These are phyloP conservation scores for Xanthia icteritia DNA, from an alignment of 2,888 invertebrate species.

Conservation along the genomic window DNA sequence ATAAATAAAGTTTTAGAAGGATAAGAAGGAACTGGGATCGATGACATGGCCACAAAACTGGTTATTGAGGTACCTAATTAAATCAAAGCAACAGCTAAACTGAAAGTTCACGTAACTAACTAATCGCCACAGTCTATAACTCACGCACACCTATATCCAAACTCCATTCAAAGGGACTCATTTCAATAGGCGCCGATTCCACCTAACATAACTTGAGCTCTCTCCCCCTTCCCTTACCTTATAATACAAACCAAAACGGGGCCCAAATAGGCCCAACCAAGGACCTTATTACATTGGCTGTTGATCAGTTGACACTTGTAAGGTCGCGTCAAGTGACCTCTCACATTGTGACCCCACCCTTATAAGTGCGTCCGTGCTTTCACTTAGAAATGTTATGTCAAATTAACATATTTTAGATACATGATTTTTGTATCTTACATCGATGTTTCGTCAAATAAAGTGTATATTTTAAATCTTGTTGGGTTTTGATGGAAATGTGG, in stretches of 20 bases:
- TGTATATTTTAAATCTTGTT: constrained; percentile 32
- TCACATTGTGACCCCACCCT: constrained; percentile 63
- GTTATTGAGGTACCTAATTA: background rate
- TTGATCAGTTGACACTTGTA: constrained; percentile 65
- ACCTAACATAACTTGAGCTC: constrained; percentile 45
- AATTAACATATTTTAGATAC: constrained; percentile 63
- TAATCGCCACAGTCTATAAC: constrained; percentile 35
- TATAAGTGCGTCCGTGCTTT: constrained; percentile 67
- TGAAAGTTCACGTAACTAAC: constrained; percentile 1
- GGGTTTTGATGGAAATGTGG: constrained; percentile 22
- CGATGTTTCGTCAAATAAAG: constrained; percentile 50
- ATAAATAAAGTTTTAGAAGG: background rate
- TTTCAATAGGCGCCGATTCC: constrained; percentile 65
- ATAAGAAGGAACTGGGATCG: background rate
- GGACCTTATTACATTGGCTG: constrained; percentile 59
- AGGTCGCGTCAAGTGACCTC: constrained; percentile 66
- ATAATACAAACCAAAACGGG: constrained; percentile 43
- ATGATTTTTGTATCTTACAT: constrained; percentile 42
- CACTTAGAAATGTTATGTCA: constrained; percentile 66
- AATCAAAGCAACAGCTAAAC: background rate
- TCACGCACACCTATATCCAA: constrained; percentile 39
- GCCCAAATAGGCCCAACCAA: constrained; percentile 25
- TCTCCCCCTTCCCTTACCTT: constrained; percentile 19
- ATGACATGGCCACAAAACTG: background rate
- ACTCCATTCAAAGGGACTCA: constrained; percentile 66